phyloP scores from a whole-genome alignment of 1,140 invertebrate species.

The Drosophila prosaltans region DNA sequence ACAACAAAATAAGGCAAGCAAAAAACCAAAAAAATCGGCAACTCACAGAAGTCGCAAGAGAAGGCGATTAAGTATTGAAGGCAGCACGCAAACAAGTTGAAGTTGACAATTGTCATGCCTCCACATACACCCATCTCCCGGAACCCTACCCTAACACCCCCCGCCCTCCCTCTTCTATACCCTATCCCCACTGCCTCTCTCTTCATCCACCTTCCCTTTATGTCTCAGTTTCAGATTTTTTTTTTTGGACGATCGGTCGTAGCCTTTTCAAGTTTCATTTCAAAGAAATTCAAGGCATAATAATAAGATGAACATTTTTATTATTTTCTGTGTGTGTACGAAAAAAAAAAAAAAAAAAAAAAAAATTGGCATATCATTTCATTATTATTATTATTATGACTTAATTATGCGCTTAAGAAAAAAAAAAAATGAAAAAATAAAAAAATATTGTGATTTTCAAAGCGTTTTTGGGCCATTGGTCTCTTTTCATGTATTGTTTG shows the following conservation, averaged over 20 bases:
- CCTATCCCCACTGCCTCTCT: not conserved
- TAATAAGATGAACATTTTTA: slow-evolving; percentile 80
- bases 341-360: slow-evolving; percentile 29
- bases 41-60: slow-evolving; percentile 60
- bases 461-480: slow-evolving; percentile 57
- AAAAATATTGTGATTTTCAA: slow-evolving; percentile 45
- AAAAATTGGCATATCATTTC: slow-evolving; percentile 74
- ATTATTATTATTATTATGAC: slow-evolving; percentile 69
- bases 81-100: slow-evolving; percentile 72
- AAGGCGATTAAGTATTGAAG: slow-evolving; percentile 77
- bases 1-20: not conserved
- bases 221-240: not conserved
- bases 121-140: slow-evolving; percentile 15
- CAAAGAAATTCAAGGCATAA: slow-evolving; percentile 71
- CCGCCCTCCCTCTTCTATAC: slow-evolving; percentile 9
- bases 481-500: slow-evolving; percentile 21
- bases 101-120: slow-evolving; percentile 75
- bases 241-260: slow-evolving; percentile 36
- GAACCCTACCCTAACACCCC: not conserved
- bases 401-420: slow-evolving; percentile 77
- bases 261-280: slow-evolving; percentile 57
- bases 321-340: slow-evolving; percentile 50
- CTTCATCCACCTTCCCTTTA: not conserved
- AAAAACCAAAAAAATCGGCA: slow-evolving; percentile 47
- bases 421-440: not conserved